Conservation (phyloP, 1,140 invertebrate species). For the Pseudoatta argentina region DNA sequence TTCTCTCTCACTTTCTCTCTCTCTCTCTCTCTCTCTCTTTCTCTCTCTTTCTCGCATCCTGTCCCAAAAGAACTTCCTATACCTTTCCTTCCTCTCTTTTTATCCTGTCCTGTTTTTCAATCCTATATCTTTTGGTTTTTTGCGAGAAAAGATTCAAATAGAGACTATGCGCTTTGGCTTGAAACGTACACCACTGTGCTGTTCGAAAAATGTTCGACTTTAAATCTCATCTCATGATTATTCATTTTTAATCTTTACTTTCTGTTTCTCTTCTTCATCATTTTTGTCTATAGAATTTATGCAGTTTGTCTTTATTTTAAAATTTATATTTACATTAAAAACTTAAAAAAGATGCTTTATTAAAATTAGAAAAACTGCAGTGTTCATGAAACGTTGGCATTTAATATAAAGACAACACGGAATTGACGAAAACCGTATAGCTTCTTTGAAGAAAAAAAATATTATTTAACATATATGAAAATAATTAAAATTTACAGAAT, state of each 20-base stretch:
- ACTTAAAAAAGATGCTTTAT: too few species aligned
- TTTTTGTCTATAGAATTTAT: background rate
- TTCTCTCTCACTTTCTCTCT: conserved; percentile 46
- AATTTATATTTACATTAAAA: background rate
- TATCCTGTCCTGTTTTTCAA: conserved; percentile 70
- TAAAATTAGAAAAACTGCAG: too few species aligned
- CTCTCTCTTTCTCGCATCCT: conserved; percentile 43
- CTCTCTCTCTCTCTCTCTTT: conserved; percentile 14
- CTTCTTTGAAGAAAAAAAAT: background rate
- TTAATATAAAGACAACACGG: too few species aligned
- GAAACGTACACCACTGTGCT: conserved; percentile 73
- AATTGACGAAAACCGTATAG: too few species aligned
- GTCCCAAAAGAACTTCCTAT: conserved; percentile 43
- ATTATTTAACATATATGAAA: background rate
- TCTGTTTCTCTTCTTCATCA: background rate
- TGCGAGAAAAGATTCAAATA: conserved; percentile 62
- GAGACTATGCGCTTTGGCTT: conserved; percentile 84
- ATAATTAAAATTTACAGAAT: background rate
- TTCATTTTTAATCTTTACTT: conserved; percentile 1
- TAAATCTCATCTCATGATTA: background rate
- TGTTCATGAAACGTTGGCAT: too few species aligned
- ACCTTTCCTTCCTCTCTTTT: conserved; percentile 72
- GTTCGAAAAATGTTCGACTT: conserved; percentile 75
- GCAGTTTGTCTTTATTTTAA: conserved; percentile 1
- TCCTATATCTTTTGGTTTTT: conserved; percentile 70